Evolutionary conservation across 2,888 invertebrate species (phyloP), one percentile per base, ranked within the genome.

Genomic region (Tetrapedia diversipes): DNA sequence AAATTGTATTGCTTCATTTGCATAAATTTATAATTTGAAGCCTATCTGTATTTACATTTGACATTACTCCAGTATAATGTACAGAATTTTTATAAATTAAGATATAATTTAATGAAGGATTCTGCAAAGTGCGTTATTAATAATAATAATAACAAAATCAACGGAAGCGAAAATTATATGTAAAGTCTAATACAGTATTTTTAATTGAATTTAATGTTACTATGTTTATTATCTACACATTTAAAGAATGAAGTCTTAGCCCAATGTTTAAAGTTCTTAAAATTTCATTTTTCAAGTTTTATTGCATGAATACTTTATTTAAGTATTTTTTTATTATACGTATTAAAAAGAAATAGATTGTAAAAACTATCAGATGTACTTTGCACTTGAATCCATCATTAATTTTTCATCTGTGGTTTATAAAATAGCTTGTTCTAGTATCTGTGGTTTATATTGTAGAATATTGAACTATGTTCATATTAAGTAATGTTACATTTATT

Each of bases 401-500:
- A 57, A 73, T 59, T 60, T 53, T 75, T 27, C 11, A 60, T 65
- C 71, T 59, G 61, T 66, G 34, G 56, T 81, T 76, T 65, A 69
- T 69, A 73, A n/a, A 64, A 59, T 47, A 43, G 49, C 47, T 59
- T 65, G 56, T 71, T n/a, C n/a, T n/a, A n/a, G 64, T 74, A 74
- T 76, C n/a, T n/a, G n/a, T n/a, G n/a, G n/a, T n/a, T n/a, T n/a
- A n/a, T n/a, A n/a, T n/a, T n/a, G n/a, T n/a, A n/a, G n/a, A n/a
- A 74, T 63, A 67, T 63, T 77, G 66, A 83, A 45, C 47, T 47
- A 82, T 76, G 63, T 84, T 84, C 65, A 66, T 75, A 73, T 79
- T 72, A 78, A 71, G 56, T 81, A 78, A 66, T 66, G 49, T 81
- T 74, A 71, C 67, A 65, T 71, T 77, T 77, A 65, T 81, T 60